These are phyloP conservation scores for Rousettus madagascariensis DNA, from an alignment of 2,797 vertebrate genomes.

Conservation along the genomic window DNA sequence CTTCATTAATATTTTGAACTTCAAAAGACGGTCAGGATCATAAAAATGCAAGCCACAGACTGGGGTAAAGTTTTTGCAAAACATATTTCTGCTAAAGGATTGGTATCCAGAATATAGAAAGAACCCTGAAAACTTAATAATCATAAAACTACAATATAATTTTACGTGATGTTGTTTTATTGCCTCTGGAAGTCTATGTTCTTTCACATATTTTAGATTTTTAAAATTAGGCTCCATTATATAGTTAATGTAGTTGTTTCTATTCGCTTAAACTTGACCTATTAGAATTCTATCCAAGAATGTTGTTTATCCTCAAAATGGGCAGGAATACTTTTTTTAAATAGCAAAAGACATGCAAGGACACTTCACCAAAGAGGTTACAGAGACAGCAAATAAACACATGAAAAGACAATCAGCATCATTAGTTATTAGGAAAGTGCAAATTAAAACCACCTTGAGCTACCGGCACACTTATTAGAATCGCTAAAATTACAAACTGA, in stretches of 20 bases:
- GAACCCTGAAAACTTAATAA: not conserved
- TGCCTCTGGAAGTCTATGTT: not conserved
- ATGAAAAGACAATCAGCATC: not conserved
- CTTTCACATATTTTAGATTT: not conserved
- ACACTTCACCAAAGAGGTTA: not conserved
- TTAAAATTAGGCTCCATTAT: not conserved
- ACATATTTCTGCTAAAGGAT: not conserved
- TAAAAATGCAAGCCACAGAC: not conserved
- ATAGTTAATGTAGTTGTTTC: not conserved
- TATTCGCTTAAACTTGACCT: not conserved
- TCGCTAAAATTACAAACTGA: not conserved
- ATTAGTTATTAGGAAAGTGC: not conserved
- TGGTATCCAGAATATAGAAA: not conserved
- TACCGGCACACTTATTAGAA: not conserved
- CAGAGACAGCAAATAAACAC: not conserved
- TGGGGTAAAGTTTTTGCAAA: not conserved
- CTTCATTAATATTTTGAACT: conserved; percentile 6
- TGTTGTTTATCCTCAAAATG: not conserved
- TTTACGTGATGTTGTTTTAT: not conserved
- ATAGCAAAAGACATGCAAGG: not conserved
- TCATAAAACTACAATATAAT: not conserved
- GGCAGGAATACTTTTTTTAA: not conserved
- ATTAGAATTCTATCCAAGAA: not conserved
- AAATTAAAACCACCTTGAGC: not conserved
- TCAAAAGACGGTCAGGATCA: not conserved